Evolutionary conservation across 2,888 invertebrate species (phyloP).

Genomic region (Thyatira batis): DNA sequence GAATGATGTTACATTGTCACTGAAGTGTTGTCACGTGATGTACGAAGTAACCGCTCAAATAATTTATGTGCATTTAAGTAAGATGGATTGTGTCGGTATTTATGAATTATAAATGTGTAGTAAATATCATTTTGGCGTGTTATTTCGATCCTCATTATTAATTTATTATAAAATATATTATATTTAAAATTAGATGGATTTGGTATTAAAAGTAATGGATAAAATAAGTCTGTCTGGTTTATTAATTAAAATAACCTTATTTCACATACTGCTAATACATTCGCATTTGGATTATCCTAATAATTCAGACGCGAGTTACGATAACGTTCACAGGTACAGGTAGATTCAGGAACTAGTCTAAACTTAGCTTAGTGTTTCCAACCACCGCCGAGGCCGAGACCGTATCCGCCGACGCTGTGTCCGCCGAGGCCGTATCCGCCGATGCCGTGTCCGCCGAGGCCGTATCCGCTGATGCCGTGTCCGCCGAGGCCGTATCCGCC

Average conservation of each 20-base stretch:
- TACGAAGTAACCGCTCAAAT: slow-evolving; percentile 56
- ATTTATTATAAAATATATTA: too few relatives aligned
- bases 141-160: slow-evolving; percentile 9
- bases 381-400: slow-evolving; percentile 14
- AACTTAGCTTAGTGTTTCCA: slow-evolving; percentile 36
- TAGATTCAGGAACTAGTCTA: slow-evolving; percentile 15
- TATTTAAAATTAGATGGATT: too few relatives aligned
- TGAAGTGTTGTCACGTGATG: slow-evolving; percentile 11
- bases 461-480: slow-evolving; percentile 9
- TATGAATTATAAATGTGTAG: slow-evolving; percentile 59
- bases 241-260: slow-evolving; percentile 1
- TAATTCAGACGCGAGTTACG: neutral
- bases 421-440: slow-evolving; percentile 15
- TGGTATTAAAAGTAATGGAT: neutral
- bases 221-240: slow-evolving; percentile 1
- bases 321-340: slow-evolving; percentile 22
- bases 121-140: slow-evolving; percentile 30
- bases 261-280: neutral
- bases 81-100: slow-evolving; percentile 48
- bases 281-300: neutral
- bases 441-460: slow-evolving; percentile 7
- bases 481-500: slow-evolving; percentile 17
- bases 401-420: slow-evolving; percentile 14
- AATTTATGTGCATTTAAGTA: slow-evolving; percentile 57
- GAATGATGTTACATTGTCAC: slow-evolving; percentile 14